Base-by-base conservation (phyloP, 2,113 vertebrate genomes). In the Pterocles gutturalis region DNA sequence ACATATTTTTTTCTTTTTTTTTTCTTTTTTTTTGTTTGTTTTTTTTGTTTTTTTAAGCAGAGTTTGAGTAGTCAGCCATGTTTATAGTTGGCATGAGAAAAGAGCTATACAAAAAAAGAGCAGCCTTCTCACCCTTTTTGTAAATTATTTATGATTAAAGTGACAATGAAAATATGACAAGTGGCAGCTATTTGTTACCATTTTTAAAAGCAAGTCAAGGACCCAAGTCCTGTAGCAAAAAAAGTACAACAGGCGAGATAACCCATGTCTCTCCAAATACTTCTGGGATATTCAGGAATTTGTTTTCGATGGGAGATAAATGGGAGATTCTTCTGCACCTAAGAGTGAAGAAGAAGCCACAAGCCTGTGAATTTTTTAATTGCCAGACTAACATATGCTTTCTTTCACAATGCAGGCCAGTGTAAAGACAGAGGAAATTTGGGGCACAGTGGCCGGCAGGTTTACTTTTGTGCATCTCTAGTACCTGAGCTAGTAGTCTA, bases 361-460 rank as follows among this genome's bases (percentile, higher is more conserved):
- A 41, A 34, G 43, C 26, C 9, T 69, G 33, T 36, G 2, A 72
- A 41, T 67, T 64, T 73, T 65, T 33, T 1, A 3, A 31, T 64
- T 83, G 22, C 13, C 61, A 5, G 7, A 0, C 14, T 55, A 5
- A 14, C 1, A 0, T 31, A 16, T 45, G 20, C 24, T 81, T 54
- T 12, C 19, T 90, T 76, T 38, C 17, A 58, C n/a, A 62, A 2
- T 4, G 17, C 9, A 77, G 48, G 12, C 36, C 29, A n/a, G 38
- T 1, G 2, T 57, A 62, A 66, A 62, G 20, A 26, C 5, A 72
- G 51, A 48, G 48, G 41, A n/a, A 38, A 33, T 22, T 0, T 76
- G 38, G 20, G 16, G 17, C 18, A 46, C 10, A 33, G 33, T 29
- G 31, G 22, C 17, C 61, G 14, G 25, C 41, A 36, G 33, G 14